Evolutionary conservation across 2,113 vertebrate species (phyloP).

Genomic region (Acinonyx jubatus): DNA sequence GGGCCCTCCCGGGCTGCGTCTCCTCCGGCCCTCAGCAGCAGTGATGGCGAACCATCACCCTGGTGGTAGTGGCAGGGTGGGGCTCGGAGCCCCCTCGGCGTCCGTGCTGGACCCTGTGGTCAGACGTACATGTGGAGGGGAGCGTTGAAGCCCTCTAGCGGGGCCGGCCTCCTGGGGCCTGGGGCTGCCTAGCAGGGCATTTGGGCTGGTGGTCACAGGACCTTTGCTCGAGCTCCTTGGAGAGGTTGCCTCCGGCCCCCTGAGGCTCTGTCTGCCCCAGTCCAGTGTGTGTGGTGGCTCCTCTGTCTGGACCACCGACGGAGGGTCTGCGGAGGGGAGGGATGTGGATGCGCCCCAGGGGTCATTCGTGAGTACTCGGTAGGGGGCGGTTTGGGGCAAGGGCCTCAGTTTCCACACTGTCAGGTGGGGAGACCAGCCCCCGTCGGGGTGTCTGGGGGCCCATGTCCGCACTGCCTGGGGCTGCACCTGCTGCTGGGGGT

Average conservation of each 20-base stretch:
- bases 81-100: rapidly evolving
- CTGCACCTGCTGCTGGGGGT: rapidly evolving
- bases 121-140: background rate
- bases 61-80: rapidly evolving
- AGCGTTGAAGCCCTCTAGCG: no score
- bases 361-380: rapidly evolving
- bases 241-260: rapidly evolving
- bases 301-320: background rate
- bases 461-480: rapidly evolving
- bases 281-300: rapidly evolving
- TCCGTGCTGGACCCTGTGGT: rapidly evolving
- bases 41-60: background rate
- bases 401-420: background rate
- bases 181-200: background rate
- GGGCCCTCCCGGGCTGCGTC: background rate
- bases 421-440: rapidly evolving
- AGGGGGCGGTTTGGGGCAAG: background rate
- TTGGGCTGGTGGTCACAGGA: rapidly evolving
- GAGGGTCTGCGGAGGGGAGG: background rate
- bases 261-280: background rate
- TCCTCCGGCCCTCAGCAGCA: rapidly evolving
- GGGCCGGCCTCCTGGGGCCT: background rate
- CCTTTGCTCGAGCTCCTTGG: background rate
- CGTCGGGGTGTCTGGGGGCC: background rate
- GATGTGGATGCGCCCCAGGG: background rate